Evolutionary conservation across 2,888 invertebrate genomes (phyloP).

Genomic region (Esperia sulphurella): DNA sequence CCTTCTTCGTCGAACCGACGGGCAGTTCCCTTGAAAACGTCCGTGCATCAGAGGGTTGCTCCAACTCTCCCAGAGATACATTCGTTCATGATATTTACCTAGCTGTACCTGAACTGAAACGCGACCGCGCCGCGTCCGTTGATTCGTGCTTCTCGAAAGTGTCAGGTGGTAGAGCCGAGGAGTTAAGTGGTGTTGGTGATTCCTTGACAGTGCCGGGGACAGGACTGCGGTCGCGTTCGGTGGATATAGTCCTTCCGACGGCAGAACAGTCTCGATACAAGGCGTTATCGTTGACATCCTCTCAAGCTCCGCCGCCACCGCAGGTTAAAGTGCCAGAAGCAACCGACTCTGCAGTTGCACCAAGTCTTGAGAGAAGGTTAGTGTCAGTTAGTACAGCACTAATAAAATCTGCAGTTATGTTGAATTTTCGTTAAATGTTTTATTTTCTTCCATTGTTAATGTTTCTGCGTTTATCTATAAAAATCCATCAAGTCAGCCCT

Average conservation of each 20-base stretch:
- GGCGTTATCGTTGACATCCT: constrained; percentile 85
- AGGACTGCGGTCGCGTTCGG: constrained; percentile 88
- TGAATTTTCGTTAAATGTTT: background rate
- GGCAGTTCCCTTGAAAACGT: constrained; percentile 86
- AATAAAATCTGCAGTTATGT: background rate
- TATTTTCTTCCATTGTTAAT: background rate
- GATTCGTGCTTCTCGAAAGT: constrained; percentile 92
- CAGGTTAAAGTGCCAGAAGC: constrained; percentile 37
- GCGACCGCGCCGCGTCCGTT: constrained; percentile 92
- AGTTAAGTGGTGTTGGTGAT: constrained; percentile 81
- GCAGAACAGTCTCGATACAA: constrained; percentile 92
- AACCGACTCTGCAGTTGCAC: constrained; percentile 27
- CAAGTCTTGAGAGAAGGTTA: constrained; percentile 52
- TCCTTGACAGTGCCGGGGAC: constrained; percentile 85
- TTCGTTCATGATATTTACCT: constrained; percentile 86
- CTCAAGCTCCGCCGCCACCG: constrained; percentile 47
- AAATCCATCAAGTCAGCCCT: too few species aligned
- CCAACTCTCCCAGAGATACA: constrained; percentile 49
- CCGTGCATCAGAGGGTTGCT: constrained; percentile 72
- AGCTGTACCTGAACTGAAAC: constrained; percentile 89
- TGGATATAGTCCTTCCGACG: constrained; percentile 92
- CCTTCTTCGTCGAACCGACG: constrained; percentile 87
- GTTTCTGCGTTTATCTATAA: background rate
- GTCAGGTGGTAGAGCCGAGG: constrained; percentile 85
- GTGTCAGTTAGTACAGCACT: constrained; percentile 22